These are phyloP conservation scores for pig (Sus scrofa) DNA, from an alignment of 2,113 vertebrate species.

Conservation along the genomic window T2T-Sscrofa CM000819.6:92915501-92916000, in stretches of 20 bases:
- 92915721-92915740: constrained; percentile 7
- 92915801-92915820: not conserved
- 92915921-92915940: not conserved
- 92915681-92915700: not conserved
- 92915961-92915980: not conserved
- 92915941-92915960: not conserved
- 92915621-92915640: not conserved
- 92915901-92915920: not conserved
- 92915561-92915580: not conserved
- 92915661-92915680: not conserved
- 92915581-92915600: not conserved
- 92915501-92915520: not conserved
- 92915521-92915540: not conserved
- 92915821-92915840: not conserved
- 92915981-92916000: not conserved
- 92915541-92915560: not conserved
- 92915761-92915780: not conserved
- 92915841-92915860: not conserved
- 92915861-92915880: not conserved
- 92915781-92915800: not conserved
- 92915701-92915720: not conserved
- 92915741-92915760: not conserved
- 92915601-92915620: not conserved
- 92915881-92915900: not conserved
- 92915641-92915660: not conserved